phyloP scores from a whole-genome alignment of 1,140 invertebrate species.

The Heliconius hermathena region DNA sequence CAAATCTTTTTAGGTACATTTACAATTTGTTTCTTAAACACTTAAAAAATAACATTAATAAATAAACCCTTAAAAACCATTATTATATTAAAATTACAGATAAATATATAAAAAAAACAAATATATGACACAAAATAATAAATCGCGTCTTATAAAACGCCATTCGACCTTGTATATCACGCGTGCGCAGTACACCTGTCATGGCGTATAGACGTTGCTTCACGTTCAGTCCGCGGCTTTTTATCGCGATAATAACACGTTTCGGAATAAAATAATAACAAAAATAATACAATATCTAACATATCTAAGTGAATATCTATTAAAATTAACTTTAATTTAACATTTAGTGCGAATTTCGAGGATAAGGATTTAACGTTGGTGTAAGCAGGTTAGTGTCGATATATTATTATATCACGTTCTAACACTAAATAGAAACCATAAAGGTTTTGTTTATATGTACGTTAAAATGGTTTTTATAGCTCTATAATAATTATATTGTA shows the following conservation, averaged over 20 bases:
- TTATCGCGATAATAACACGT: slow-evolving; percentile 48
- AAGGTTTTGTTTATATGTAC: neutral
- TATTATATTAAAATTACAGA: neutral
- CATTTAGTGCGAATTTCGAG: neutral
- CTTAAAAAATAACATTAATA: neutral
- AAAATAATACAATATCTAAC: neutral
- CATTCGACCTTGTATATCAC: slow-evolving; percentile 59
- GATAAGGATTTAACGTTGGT: slow-evolving; percentile 1
- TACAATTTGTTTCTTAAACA: neutral
- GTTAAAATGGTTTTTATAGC: slow-evolving; percentile 5
- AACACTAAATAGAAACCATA: slow-evolving; percentile 6
- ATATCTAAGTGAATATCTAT: neutral
- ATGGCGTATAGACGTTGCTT: slow-evolving; percentile 39
- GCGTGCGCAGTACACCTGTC: slow-evolving; percentile 44
- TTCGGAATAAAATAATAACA: neutral
- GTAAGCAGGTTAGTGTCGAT: neutral
- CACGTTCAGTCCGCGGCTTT: slow-evolving; percentile 55
- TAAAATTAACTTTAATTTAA: neutral
- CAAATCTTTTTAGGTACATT: neutral
- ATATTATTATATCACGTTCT: neutral
- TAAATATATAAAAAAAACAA: neutral
- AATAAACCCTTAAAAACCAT: neutral
- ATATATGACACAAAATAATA: slow-evolving; percentile 1
- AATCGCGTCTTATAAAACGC: slow-evolving; percentile 37
- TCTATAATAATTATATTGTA: slow-evolving; percentile 2